These are phyloP conservation scores for Meloidogyne hapla DNA, from an alignment of 1,140 invertebrate species.

Conservation along the genomic window DNA sequence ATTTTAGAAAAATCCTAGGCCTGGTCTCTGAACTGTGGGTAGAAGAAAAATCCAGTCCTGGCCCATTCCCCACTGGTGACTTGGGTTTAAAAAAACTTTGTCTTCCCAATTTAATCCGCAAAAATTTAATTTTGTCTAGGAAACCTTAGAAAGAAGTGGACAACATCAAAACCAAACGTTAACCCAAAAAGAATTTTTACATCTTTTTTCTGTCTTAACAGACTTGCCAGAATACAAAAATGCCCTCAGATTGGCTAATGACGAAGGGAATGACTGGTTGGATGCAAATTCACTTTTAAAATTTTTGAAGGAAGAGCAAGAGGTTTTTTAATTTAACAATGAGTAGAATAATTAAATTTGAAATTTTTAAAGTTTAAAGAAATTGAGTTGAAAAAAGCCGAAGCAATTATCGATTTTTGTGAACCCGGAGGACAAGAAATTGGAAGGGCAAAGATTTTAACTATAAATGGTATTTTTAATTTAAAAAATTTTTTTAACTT, in stretches of 20 bases:
- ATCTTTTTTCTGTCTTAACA: constrained; percentile 54
- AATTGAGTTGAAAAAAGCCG: constrained; percentile 55
- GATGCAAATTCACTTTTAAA: too few species aligned
- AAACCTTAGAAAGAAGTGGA: constrained; percentile 25
- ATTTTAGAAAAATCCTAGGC: neutral
- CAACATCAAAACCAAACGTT: constrained; percentile 28
- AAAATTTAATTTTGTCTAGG: constrained; percentile 13
- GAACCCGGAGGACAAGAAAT: constrained; percentile 47
- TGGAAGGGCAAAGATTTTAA: neutral
- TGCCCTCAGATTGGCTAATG: too few species aligned
- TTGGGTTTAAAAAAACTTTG: too few species aligned
- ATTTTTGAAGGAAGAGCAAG: too few species aligned
- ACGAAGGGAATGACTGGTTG: too few species aligned
- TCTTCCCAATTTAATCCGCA: neutral
- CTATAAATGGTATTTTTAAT: constrained; percentile 47
- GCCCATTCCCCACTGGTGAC: too few species aligned
- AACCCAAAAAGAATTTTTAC: constrained; percentile 58
- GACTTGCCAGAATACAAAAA: constrained; percentile 60
- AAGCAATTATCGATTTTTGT: constrained; percentile 56
- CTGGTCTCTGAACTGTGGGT: too few species aligned
- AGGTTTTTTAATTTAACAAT: too few species aligned
- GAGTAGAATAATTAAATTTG: too few species aligned
- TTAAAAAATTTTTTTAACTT: constrained; percentile 9
- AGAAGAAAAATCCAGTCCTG: neutral
- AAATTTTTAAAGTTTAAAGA: constrained; percentile 53